Evolutionary conservation across 1,140 invertebrate genomes (phyloP).

Genomic region (Zophobas morio): DNA sequence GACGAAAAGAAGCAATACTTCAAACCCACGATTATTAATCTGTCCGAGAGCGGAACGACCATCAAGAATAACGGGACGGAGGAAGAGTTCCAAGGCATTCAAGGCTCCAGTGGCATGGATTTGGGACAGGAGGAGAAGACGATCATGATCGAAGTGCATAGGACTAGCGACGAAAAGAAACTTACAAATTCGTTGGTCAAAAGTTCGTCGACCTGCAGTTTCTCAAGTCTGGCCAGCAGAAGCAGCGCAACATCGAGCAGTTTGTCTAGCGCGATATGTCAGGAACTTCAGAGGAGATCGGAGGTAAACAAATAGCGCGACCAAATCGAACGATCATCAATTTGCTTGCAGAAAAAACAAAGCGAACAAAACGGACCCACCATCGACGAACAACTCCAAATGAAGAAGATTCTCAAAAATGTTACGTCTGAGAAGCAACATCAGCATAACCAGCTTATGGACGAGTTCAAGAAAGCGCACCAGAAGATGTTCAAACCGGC

Average conservation of each 20-base stretch:
- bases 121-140: conserved; percentile 71
- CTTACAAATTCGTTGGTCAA: conserved; percentile 58
- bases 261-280: conserved; percentile 73
- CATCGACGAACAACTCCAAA: conserved; percentile 67
- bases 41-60: conserved; percentile 77
- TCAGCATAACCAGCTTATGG: conserved; percentile 84
- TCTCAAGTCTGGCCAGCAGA: conserved; percentile 60
- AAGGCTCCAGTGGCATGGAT: too few relatives aligned
- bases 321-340: neutral
- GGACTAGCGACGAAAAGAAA: conserved; percentile 63
- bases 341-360: conserved; percentile 66
- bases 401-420: conserved; percentile 66
- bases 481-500: conserved; percentile 83
- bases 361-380: conserved; percentile 61
- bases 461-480: conserved; percentile 89
- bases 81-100: conserved; percentile 57
- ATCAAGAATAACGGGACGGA: conserved; percentile 73
- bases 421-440: conserved; percentile 74
- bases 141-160: conserved; percentile 76
- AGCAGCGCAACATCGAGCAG: conserved; percentile 62
- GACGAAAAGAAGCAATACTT: conserved; percentile 70
- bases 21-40: conserved; percentile 76
- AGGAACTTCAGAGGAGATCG: conserved; percentile 76
- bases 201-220: conserved; percentile 62
- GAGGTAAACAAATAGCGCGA: conserved; percentile 69